Evolutionary conservation across 2,113 vertebrate species (phyloP).

Genomic region (Colinus virginianus): DNA sequence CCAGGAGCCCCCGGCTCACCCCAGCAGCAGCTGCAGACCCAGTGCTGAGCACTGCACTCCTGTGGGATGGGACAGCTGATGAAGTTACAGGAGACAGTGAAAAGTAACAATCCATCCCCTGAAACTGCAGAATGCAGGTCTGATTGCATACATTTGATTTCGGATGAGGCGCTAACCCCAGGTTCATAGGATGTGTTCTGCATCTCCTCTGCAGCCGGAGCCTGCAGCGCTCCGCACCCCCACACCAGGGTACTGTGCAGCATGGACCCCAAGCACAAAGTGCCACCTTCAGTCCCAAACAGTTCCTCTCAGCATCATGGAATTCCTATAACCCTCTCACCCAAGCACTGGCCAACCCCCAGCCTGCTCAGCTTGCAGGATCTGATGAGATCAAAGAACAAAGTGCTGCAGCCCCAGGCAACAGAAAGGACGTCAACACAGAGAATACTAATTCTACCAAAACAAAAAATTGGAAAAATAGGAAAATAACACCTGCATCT

Average conservation of each 20-base stretch:
- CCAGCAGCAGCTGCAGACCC: background rate
- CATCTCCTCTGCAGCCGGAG: background rate
- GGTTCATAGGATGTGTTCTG: accelerated
- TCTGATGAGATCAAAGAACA: constrained; percentile 29
- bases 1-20: no score
- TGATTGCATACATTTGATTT: background rate
- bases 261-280: background rate
- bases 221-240: background rate
- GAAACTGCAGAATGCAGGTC: background rate
- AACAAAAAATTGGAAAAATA: background rate
- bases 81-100: background rate
- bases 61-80: no score
- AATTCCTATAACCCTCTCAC: background rate
- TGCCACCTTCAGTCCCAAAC: background rate
- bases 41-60: background rate
- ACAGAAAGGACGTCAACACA: background rate
- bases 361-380: constrained; percentile 14
- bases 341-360: background rate
- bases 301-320: background rate
- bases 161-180: background rate
- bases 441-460: background rate
- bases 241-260: background rate
- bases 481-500: background rate
- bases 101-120: accelerated
- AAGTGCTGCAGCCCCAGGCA: background rate